Evolutionary conservation across 2,113 vertebrate genomes (phyloP), one percentile per base, ranked within the genome.

Genomic region (Burhinus bistriatus): DNA sequence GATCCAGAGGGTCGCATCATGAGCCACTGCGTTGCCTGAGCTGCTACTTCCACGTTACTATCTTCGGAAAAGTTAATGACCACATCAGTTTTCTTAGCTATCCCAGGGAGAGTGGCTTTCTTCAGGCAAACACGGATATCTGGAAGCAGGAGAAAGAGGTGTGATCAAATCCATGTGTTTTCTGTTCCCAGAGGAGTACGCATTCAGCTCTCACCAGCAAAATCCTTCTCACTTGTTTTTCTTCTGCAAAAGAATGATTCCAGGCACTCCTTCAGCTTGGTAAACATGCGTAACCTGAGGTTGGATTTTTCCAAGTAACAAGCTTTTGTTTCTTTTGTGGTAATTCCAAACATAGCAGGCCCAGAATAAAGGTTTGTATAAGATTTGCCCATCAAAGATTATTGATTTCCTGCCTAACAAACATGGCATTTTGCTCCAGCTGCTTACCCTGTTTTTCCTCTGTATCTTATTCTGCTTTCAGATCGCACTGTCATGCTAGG

Each of bases 101-200:
- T 79, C 83, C 51, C 70, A 80, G 29, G 29, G 82, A 80, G 51
- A 85, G 23, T 16, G 59, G 38, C 0, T 0, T 83, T 90, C 87
- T 66, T 77, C 82, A 93, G 58, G 61, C 91, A 90, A 85, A 49
- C 2, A 3, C 2, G 4, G 73, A 51, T 93, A 95, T 90, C 78
- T 95, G 95, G 84, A 96, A 96, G 71, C 57, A 80, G 42, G 47
- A 95, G 81, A 70, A 94, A 88, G 54, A 91, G 62, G 83, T 91
- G 87, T 90, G 93, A 96, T 86, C 71, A 92, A 81, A 94, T 73
- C 78, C 93, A 86, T 65, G 87, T 87, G 87, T 76, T 93, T 85
- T 94, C 51, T 70, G 11, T 77, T 76, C 89, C 82, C 79, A 55
- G n/a, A 88, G 70, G 70, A 84, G 18, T 21, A 58, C 0, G 1